phyloP scores from a whole-genome alignment of 2,888 invertebrate genomes.

The Synanthedon myopaeformis region DNA sequence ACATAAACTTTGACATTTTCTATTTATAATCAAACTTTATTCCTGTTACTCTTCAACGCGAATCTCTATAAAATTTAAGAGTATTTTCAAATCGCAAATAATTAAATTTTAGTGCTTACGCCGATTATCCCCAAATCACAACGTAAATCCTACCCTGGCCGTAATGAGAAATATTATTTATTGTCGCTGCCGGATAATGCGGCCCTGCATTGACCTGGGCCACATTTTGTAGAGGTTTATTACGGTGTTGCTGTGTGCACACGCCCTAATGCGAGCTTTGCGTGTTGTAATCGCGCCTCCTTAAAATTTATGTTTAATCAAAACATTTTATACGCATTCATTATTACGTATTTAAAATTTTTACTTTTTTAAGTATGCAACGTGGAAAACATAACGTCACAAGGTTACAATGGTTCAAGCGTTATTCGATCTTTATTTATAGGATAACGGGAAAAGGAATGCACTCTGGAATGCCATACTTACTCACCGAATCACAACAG shows the following conservation, averaged over 20 bases:
- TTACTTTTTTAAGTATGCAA: no score
- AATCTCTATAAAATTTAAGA: no score
- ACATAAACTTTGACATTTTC: no score
- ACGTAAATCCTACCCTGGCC: slow-evolving; percentile 3
- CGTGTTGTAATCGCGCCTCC: not conserved
- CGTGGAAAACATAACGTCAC: no score
- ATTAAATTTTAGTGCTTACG: not conserved
- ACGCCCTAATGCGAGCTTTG: slow-evolving; percentile 2
- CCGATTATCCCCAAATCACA: not conserved
- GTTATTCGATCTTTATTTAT: no score
- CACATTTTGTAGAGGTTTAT: slow-evolving; percentile 6
- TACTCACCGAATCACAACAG: no score
- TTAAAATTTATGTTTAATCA: not conserved
- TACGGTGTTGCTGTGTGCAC: slow-evolving; percentile 3
- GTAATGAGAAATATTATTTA: slow-evolving; percentile 63
- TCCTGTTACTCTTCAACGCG: no score
- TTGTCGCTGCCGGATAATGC: slow-evolving; percentile 26
- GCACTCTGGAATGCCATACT: no score
- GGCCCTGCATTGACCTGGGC: slow-evolving; percentile 5
- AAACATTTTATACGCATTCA: not conserved
- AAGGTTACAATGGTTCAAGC: no score
- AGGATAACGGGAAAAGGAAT: no score
- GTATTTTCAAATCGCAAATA: not conserved
- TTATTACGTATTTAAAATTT: not conserved
- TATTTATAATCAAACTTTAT: no score